Percentiles rank a stretch among this genome's conserved stretches.
phyloP scores from a whole-genome alignment of 2,888 invertebrate genomes.

The Ophion costatus region DNA sequence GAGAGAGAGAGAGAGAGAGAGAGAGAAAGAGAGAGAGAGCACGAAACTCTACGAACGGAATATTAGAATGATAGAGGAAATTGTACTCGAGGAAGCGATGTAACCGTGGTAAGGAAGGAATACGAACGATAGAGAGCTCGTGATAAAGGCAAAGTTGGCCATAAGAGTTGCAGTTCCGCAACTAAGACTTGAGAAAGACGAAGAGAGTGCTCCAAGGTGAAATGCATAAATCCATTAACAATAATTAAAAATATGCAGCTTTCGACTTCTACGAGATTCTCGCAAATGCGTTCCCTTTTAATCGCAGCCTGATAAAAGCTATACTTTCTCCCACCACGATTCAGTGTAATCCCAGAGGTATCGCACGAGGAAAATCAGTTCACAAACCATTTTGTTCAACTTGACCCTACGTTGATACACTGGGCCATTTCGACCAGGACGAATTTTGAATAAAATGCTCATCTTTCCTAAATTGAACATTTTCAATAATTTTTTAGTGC shows the following conservation, averaged over 20 bases:
- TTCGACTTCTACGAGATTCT: conserved; percentile 39
- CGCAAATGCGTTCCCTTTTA: conserved; percentile 61
- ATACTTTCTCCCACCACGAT: neutral
- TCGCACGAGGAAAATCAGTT: neutral
- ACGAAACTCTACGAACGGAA: conserved; percentile 58
- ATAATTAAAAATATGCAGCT: conserved; percentile 65
- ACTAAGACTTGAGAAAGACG: conserved; percentile 30
- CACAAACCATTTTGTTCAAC: neutral
- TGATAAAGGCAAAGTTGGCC: conserved; percentile 64
- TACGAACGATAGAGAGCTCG: conserved; percentile 65
- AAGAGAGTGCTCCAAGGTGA: conserved; percentile 51
- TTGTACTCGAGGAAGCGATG: conserved; percentile 63
- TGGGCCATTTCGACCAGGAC: too few relatives aligned
- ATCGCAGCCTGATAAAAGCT: conserved; percentile 62
- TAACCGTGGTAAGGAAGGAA: conserved; percentile 58
- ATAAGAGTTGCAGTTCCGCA: conserved; percentile 52
- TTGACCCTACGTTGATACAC: neutral
- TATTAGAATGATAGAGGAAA: conserved; percentile 66
- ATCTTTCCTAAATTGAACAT: too few relatives aligned
- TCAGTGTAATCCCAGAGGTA: neutral
- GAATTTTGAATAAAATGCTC: too few relatives aligned
- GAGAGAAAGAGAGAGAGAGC: conserved; percentile 29
- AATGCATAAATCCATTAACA: conserved; percentile 67
- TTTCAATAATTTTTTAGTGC: too few relatives aligned
- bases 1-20: conserved; percentile 20